Percentiles rank a stretch among this genome's conserved stretches.
Conservation (phyloP, 2,888 invertebrate species). For the Epirrita christyi region DNA sequence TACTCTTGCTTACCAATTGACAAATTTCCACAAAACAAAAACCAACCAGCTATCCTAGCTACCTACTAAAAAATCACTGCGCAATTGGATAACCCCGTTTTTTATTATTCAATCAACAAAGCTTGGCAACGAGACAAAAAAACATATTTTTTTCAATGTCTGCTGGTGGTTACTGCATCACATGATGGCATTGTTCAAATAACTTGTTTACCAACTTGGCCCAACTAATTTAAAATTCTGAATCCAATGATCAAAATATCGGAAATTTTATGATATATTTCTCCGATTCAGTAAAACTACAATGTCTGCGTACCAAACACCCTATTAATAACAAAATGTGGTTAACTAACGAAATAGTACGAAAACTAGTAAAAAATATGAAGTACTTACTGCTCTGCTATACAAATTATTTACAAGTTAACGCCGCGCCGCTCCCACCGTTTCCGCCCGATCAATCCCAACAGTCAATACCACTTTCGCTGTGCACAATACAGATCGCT, state of each 20-base stretch:
- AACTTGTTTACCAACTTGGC: conserved; percentile 27
- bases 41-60: conserved; percentile 45
- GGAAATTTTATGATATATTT: background rate
- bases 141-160: conserved; percentile 62
- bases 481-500: conserved; percentile 52
- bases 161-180: conserved; percentile 34
- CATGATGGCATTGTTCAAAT: conserved; percentile 30
- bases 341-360: background rate
- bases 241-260: background rate
- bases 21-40: conserved; percentile 50
- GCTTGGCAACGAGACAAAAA: conserved; percentile 76
- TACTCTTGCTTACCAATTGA: conserved; percentile 2
- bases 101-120: conserved; percentile 62
- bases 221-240: background rate
- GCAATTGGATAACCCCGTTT: conserved; percentile 67
- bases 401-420: conserved; percentile 6
- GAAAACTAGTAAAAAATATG: background rate
- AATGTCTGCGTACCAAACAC: too few relatives aligned
- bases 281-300: background rate
- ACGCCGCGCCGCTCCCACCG: conserved; percentile 14
- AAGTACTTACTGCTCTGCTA: conserved; percentile 12
- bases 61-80: conserved; percentile 62
- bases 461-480: conserved; percentile 37
- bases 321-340: background rate
- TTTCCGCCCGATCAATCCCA: conserved; percentile 27